phyloP scores from a whole-genome alignment of 2,888 invertebrate genomes.

The Synanthedon andrenaeformis region DNA sequence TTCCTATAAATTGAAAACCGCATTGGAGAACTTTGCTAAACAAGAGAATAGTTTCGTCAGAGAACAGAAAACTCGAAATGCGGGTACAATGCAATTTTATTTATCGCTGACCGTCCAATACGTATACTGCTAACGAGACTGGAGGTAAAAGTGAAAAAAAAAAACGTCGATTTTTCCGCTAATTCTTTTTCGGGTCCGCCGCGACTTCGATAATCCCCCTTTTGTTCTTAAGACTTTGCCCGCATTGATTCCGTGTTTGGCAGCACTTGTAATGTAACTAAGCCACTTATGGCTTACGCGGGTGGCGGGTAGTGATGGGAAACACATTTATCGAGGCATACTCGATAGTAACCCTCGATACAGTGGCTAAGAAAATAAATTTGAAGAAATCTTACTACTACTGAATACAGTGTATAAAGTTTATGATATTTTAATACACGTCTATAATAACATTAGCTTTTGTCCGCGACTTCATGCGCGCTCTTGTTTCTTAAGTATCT shows the following conservation, averaged over 20 bases:
- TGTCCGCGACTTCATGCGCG: too few relatives aligned
- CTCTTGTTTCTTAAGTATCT: too few relatives aligned
- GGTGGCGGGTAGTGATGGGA: conserved; percentile 19
- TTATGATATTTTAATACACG: too few relatives aligned
- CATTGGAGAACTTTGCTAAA: too few relatives aligned
- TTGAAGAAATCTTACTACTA: too few relatives aligned
- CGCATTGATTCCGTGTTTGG: conserved; percentile 56
- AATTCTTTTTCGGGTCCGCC: conserved; percentile 39
- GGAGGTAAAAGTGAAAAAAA: conserved; percentile 14
- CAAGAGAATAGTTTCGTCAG: background rate
- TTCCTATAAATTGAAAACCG: too few relatives aligned
- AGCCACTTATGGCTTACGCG: conserved; percentile 56
- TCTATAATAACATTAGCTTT: too few relatives aligned
- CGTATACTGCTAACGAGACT: conserved; percentile 20
- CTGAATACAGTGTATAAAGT: too few relatives aligned
- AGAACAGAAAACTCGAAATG: conserved; percentile 8
- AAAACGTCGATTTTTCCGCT: conserved; percentile 11
- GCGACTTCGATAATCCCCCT: conserved; percentile 37
- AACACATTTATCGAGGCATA: background rate
- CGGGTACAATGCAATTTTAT: conserved; percentile 15
- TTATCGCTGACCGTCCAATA: conserved; percentile 17
- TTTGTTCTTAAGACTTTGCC: conserved; percentile 48
- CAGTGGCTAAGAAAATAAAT: too few relatives aligned
- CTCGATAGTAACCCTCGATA: too few relatives aligned
- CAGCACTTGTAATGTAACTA: conserved; percentile 54